Conservation (phyloP, 2,888 invertebrate genomes). For the Tetragonula carbonaria region DNA sequence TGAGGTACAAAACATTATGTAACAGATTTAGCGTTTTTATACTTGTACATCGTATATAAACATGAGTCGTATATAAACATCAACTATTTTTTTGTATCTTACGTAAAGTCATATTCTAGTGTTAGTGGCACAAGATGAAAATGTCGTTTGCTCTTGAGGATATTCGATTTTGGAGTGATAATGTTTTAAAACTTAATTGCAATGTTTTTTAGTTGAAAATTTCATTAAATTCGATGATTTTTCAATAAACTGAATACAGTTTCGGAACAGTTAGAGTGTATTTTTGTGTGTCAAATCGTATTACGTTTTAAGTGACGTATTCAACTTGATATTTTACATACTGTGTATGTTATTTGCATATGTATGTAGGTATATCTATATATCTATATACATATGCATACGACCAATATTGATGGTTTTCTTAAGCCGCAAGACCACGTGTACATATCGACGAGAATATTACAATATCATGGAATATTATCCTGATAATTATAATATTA, state of each 20-base stretch:
- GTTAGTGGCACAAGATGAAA: not conserved
- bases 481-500: not conserved
- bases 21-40: not conserved
- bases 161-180: not conserved
- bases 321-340: not conserved
- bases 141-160: not conserved
- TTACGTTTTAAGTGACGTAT: not conserved
- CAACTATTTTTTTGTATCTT: not conserved
- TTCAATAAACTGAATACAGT: not conserved
- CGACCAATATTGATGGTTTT: not conserved
- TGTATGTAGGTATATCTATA: not conserved
- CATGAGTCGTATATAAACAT: not conserved
- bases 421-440: conserved; percentile 37
- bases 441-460: conserved; percentile 16
- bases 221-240: conserved; percentile 14
- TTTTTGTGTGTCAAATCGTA: not conserved
- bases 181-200: not conserved
- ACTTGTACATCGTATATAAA: not conserved
- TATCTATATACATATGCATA: not conserved
- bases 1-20: not conserved
- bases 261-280: not conserved
- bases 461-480: not conserved
- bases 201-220: not conserved
- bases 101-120: not conserved
- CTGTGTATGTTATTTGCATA: not conserved